Conservation (phyloP, 1,140 invertebrate genomes). For the Cecropterus lyciades region DNA sequence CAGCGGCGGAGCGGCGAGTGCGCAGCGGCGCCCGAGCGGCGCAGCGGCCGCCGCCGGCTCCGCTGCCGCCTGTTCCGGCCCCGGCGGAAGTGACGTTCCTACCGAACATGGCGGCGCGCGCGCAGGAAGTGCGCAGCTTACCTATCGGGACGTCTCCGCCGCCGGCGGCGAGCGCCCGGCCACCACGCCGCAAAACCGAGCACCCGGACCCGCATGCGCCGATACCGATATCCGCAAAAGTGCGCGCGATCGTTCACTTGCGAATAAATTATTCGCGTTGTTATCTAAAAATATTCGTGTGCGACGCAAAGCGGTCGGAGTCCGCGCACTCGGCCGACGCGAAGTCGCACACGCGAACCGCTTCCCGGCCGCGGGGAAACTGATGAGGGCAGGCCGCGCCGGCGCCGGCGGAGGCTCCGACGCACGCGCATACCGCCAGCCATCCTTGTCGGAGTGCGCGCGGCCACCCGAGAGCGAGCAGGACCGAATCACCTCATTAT, state of each 20-base stretch:
- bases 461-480: slow-evolving; percentile 53
- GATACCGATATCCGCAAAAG: slow-evolving; percentile 69
- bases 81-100: slow-evolving; percentile 78
- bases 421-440: slow-evolving; percentile 68
- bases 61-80: slow-evolving; percentile 64
- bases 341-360: slow-evolving; percentile 74
- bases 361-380: slow-evolving; percentile 80
- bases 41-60: slow-evolving; percentile 50
- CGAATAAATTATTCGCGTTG: slow-evolving; percentile 80
- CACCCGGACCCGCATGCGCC: slow-evolving; percentile 64
- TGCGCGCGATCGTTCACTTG: slow-evolving; percentile 76
- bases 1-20: slow-evolving; percentile 47
- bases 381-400: slow-evolving; percentile 81
- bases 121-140: slow-evolving; percentile 83
- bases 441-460: slow-evolving; percentile 55
- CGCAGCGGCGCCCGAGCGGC: slow-evolving; percentile 49
- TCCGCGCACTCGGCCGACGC: slow-evolving; percentile 55
- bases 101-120: slow-evolving; percentile 78
- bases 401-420: slow-evolving; percentile 74
- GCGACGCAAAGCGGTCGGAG: slow-evolving; percentile 62
- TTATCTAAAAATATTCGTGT: slow-evolving; percentile 83
- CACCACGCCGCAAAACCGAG: slow-evolving; percentile 41
- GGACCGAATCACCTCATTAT: slow-evolving; percentile 73
- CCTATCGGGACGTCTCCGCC: slow-evolving; percentile 77
- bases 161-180: slow-evolving; percentile 50